Evolutionary conservation across 2,888 invertebrate species (phyloP).

Genomic region (Stratiomys singularior): DNA sequence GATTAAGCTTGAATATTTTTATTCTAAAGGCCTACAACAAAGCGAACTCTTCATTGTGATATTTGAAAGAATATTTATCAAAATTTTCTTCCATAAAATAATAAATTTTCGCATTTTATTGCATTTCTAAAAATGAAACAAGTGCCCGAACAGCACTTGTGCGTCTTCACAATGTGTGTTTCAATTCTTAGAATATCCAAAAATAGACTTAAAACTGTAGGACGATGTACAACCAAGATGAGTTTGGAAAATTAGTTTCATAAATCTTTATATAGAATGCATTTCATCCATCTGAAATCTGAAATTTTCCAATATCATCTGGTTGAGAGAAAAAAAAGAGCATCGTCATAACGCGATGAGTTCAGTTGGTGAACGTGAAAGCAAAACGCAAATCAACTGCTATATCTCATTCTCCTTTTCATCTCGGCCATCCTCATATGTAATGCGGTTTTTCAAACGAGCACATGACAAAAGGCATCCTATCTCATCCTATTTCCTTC

Average conservation of each 20-base stretch:
- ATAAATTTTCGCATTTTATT: neutral
- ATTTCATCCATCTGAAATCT: constrained; percentile 12
- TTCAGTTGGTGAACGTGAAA: neutral
- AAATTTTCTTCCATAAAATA: neutral
- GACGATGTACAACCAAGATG: neutral
- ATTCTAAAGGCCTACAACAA: too few relatives aligned
- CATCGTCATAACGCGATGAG: neutral
- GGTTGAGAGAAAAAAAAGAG: neutral
- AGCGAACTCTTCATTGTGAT: too few relatives aligned
- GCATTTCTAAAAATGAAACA: constrained; percentile 21
- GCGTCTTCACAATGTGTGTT: neutral
- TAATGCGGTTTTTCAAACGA: neutral
- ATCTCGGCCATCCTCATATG: neutral
- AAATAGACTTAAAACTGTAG: neutral
- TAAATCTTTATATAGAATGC: neutral
- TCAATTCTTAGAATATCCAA: constrained; percentile 29
- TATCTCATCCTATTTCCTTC: neutral
- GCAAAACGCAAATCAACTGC: constrained; percentile 7
- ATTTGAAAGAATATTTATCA: too few relatives aligned
- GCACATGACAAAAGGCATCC: constrained; percentile 11
- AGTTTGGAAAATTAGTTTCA: neutral
- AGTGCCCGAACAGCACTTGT: constrained; percentile 16
- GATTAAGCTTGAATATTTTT: too few relatives aligned
- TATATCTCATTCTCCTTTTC: too few relatives aligned
- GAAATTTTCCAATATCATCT: constrained; percentile 10